A percentile compares a stretch with the other conserved stretches of the same genome.
Conservation (phyloP, 2,888 invertebrate species). For the Drosophila putrida region DNA sequence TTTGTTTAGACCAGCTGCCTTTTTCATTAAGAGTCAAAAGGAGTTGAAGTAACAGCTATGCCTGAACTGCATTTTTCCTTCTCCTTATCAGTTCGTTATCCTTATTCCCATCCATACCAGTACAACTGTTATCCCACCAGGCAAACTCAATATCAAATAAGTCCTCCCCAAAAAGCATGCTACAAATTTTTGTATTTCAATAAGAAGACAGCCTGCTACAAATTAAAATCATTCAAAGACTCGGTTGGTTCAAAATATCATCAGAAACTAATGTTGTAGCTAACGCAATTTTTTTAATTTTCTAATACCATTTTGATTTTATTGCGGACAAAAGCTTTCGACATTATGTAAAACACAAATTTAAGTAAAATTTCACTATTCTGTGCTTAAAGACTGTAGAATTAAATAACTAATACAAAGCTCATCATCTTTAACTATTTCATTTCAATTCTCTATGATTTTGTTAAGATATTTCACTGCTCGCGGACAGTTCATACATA, state of each 20-base stretch:
- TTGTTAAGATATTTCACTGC: no score
- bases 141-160: not conserved
- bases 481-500: no score
- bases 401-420: no score
- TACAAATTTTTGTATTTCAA: not conserved
- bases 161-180: slow-evolving; percentile 1
- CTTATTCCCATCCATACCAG: not conserved
- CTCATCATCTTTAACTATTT: no score
- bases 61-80: not conserved
- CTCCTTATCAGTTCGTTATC: not conserved
- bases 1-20: slow-evolving; percentile 17
- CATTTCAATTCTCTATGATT: no score
- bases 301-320: no score
- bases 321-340: no score
- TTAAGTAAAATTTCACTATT: no score
- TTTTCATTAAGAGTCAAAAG: slow-evolving; percentile 2
- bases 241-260: not conserved
- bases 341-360: no score
- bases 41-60: slow-evolving; percentile 1
- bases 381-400: no score
- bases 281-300: no score
- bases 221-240: not conserved
- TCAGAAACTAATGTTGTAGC: no score
- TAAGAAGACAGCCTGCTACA: not conserved
- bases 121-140: not conserved